Conservation (phyloP, 92 coral and sea anemone species). For the Scolanthus callimorphus region DNA sequence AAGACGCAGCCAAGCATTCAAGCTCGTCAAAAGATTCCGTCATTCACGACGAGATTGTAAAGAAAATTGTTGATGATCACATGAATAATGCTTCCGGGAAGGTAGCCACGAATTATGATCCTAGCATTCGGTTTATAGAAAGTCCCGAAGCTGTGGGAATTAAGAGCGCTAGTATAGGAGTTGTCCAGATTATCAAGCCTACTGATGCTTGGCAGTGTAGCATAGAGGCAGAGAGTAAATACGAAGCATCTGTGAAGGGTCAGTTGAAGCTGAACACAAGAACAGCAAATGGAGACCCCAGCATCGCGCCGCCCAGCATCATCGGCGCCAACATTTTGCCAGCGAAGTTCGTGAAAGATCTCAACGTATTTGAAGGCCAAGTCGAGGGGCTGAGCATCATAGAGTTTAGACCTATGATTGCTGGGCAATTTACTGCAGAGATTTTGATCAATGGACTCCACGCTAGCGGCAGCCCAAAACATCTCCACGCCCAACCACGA, state of each 20-base stretch:
- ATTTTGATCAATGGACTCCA: background rate
- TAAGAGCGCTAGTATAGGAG: background rate
- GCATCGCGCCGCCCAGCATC: background rate
- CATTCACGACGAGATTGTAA: background rate
- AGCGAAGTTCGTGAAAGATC: background rate
- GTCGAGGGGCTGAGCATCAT: background rate
- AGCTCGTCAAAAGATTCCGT: background rate
- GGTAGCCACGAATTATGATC: background rate
- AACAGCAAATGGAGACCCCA: background rate
- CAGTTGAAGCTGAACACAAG: background rate
- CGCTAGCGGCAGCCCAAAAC: background rate
- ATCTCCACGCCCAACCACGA: background rate
- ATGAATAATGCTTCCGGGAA: background rate
- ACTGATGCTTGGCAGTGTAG: background rate
- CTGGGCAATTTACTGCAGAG: background rate
- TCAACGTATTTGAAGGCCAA: background rate
- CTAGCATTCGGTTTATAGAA: background rate
- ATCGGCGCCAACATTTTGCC: background rate
- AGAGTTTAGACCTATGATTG: background rate
- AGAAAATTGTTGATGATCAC: background rate
- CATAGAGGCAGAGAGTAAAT: background rate
- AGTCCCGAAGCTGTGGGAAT: background rate
- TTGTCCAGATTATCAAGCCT: background rate
- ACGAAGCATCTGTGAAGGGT: background rate
- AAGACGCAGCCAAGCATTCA: background rate